Evolutionary conservation across 2,888 invertebrate species (phyloP).

Genomic region (Colostygia pectinataria): DNA sequence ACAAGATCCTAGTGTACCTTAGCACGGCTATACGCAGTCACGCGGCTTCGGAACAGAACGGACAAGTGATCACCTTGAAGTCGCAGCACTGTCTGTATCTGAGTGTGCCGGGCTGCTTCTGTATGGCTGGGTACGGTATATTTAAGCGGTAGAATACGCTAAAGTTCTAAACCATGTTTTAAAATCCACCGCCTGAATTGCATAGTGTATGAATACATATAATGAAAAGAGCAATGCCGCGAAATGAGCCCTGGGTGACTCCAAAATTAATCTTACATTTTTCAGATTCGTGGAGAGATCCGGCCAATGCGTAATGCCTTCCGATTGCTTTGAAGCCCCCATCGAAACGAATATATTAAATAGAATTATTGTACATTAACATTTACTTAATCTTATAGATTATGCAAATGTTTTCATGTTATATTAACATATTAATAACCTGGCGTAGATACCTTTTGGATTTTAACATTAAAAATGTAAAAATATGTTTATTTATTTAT

Average conservation of each 20-base stretch:
- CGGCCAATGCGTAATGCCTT: constrained; percentile 52
- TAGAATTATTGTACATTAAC: constrained; percentile 44
- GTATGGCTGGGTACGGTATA: constrained; percentile 48
- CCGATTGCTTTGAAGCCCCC: constrained; percentile 40
- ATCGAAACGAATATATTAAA: constrained; percentile 39
- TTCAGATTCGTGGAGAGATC: constrained; percentile 54
- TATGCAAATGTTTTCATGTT: no score
- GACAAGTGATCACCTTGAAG: constrained; percentile 34
- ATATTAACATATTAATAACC: no score
- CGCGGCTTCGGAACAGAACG: not conserved
- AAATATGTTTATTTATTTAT: no score
- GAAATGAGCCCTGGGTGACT: not conserved
- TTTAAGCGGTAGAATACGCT: no score
- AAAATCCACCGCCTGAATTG: no score
- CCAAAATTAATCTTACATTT: constrained; percentile 12
- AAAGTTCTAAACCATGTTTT: no score
- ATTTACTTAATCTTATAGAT: not conserved
- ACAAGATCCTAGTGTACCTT: constrained; percentile 41
- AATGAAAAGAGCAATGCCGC: not conserved
- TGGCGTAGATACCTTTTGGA: no score
- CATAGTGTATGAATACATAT: no score
- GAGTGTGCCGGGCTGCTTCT: constrained; percentile 53
- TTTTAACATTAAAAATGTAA: no score
- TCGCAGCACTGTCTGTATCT: constrained; percentile 46
- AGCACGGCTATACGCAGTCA: constrained; percentile 30